Evolutionary conservation across 1,140 invertebrate genomes (phyloP).

Genomic region (Scaptodrosophila lebanonensis): DNA sequence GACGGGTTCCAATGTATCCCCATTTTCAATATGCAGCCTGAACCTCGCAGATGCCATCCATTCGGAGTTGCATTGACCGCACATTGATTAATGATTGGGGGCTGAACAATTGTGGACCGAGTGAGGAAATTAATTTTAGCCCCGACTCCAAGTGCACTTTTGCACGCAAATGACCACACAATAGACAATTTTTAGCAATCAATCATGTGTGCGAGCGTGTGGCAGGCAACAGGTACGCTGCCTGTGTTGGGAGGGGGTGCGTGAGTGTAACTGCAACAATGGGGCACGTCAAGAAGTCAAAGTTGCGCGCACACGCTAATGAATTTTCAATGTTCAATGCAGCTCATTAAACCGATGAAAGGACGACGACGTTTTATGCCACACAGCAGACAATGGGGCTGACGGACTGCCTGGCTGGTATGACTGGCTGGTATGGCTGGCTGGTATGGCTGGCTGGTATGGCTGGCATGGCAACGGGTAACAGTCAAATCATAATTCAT

Average conservation of each 20-base stretch:
- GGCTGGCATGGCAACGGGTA: no score
- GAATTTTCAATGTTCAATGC: conserved; percentile 50
- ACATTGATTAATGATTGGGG: conserved; percentile 34
- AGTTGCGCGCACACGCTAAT: conserved; percentile 31
- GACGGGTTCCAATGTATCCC: no score
- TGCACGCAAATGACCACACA: conserved; percentile 6
- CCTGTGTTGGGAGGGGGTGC: not conserved
- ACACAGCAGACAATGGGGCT: conserved; percentile 16
- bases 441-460: no score
- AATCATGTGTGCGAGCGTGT: conserved; percentile 37
- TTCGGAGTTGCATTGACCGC: conserved; percentile 1
- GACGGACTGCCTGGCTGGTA: no score
- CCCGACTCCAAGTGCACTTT: conserved; percentile 7
- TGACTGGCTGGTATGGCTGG: no score
- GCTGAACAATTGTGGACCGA: no score
- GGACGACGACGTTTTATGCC: conserved; percentile 8
- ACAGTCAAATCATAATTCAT: conserved; percentile 71
- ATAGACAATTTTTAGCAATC: conserved; percentile 27
- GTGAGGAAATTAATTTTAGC: conserved; percentile 31
- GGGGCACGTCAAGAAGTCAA: conserved; percentile 3
- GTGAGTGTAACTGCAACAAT: conserved; percentile 7
- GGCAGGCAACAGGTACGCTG: conserved; percentile 48
- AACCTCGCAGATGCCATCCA: no score
- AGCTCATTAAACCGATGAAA: conserved; percentile 55
- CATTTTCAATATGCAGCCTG: no score